A percentile compares a stretch with the other conserved stretches of the same genome.
Evolutionary conservation across 1,140 invertebrate genomes (phyloP).

Genomic region (Sitophilus oryzae): DNA sequence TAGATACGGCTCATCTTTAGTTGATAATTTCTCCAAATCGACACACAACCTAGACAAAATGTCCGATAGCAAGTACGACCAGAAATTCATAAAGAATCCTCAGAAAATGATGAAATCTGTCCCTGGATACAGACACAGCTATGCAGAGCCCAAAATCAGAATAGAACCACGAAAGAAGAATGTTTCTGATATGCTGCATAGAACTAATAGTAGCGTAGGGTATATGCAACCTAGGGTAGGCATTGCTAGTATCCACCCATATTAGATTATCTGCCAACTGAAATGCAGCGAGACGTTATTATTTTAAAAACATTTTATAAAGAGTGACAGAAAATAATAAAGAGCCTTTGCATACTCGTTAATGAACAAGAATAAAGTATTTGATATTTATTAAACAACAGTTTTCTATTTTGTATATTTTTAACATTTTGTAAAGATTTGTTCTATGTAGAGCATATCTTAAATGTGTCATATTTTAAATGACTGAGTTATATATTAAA

Average conservation of each 20-base stretch:
- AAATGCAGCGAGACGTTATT: too few species aligned
- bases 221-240: conserved; percentile 41
- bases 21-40: conserved; percentile 32
- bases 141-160: conserved; percentile 45
- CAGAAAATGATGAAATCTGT: conserved; percentile 31
- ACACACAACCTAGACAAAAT: conserved; percentile 32
- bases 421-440: too few species aligned
- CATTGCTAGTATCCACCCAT: conserved; percentile 44
- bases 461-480: conserved; percentile 1
- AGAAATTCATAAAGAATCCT: conserved; percentile 35
- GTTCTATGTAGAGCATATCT: too few species aligned
- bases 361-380: too few species aligned
- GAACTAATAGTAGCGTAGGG: conserved; percentile 40
- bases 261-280: too few species aligned
- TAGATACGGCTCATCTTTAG: conserved; percentile 14
- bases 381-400: too few species aligned
- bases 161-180: conserved; percentile 35
- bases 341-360: too few species aligned
- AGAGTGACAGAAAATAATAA: too few species aligned
- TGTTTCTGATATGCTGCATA: conserved; percentile 39
- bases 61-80: conserved; percentile 30
- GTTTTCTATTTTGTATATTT: too few species aligned
- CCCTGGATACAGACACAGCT: conserved; percentile 49
- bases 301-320: too few species aligned
- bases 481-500: background rate